Evolutionary conservation across 2,797 vertebrate genomes (phyloP).

Genomic region (Alfaro cultratus): DNA sequence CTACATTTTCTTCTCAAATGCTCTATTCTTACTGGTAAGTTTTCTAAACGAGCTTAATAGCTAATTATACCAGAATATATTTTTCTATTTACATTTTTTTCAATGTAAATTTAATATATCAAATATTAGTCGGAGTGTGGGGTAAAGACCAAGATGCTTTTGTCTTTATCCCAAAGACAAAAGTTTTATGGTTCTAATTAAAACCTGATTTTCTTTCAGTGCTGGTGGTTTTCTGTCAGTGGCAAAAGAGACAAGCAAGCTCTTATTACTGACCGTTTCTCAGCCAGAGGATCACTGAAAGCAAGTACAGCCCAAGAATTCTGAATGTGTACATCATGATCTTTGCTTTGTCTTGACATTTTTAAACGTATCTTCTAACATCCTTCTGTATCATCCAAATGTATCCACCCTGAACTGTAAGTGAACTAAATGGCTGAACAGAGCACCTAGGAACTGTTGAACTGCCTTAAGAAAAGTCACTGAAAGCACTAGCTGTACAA

Average conservation of each 20-base stretch:
- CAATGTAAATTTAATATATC: background rate
- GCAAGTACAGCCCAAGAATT: background rate
- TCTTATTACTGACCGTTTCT: background rate
- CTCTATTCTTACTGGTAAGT: background rate
- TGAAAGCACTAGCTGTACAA: background rate
- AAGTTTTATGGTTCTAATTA: background rate
- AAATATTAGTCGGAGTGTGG: background rate
- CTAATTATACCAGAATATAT: background rate
- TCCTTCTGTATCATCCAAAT: background rate
- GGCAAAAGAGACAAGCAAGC: background rate
- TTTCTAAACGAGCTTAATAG: background rate
- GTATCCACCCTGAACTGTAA: background rate
- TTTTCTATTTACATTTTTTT: fast-evolving
- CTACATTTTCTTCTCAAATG: constrained; percentile 10
- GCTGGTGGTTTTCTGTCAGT: constrained; percentile 1
- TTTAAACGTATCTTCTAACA: background rate
- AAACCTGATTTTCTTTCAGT: background rate
- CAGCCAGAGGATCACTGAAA: background rate
- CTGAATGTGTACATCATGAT: background rate
- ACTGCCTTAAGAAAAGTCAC: background rate
- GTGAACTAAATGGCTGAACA: background rate
- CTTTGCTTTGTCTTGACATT: background rate
- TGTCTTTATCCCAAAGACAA: background rate
- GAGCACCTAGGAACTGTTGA: background rate
- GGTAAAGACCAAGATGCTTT: background rate